Percentiles rank a stretch among this genome's conserved stretches.
Conservation (phyloP, 2,888 invertebrate genomes). For the Aelia acuminata region DNA sequence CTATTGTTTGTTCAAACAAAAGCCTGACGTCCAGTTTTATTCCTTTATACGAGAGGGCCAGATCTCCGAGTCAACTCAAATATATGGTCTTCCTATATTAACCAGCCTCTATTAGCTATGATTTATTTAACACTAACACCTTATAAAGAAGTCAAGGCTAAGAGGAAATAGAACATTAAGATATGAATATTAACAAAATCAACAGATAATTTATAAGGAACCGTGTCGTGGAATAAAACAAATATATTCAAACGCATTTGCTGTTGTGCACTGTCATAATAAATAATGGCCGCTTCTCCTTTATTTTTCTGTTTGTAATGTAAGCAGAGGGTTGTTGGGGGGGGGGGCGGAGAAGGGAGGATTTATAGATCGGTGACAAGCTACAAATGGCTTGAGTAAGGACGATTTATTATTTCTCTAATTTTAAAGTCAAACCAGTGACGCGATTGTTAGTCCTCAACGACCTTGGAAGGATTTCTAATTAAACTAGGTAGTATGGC, state of each 20-base stretch:
- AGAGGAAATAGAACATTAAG: conserved; percentile 31
- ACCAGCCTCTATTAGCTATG: neutral
- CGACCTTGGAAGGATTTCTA: neutral
- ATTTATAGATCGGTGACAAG: conserved; percentile 47
- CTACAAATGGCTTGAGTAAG: conserved; percentile 35
- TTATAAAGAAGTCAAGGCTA: conserved; percentile 42
- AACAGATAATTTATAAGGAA: conserved; percentile 35
- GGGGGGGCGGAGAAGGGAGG: neutral
- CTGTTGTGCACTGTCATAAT: conserved; percentile 41
- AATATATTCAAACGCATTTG: conserved; percentile 42
- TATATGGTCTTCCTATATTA: conserved; percentile 10
- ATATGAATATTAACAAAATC: conserved; percentile 46
- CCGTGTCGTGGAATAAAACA: conserved; percentile 27
- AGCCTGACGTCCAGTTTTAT: neutral
- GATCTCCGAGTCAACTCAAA: neutral
- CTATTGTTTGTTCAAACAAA: neutral
- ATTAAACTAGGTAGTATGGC: neutral
- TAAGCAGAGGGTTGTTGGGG: too few relatives aligned
- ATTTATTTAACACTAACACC: conserved; percentile 48
- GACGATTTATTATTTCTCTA: conserved; percentile 44
- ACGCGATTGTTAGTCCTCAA: neutral
- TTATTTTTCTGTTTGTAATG: conserved; percentile 35
- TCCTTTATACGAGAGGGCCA: neutral
- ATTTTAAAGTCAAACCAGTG: conserved; percentile 47
- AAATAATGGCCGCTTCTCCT: conserved; percentile 26